Evolutionary conservation across 2,113 vertebrate genomes (phyloP), one percentile per base, ranked within the genome.

Genomic region (Condylura cristata): DNA sequence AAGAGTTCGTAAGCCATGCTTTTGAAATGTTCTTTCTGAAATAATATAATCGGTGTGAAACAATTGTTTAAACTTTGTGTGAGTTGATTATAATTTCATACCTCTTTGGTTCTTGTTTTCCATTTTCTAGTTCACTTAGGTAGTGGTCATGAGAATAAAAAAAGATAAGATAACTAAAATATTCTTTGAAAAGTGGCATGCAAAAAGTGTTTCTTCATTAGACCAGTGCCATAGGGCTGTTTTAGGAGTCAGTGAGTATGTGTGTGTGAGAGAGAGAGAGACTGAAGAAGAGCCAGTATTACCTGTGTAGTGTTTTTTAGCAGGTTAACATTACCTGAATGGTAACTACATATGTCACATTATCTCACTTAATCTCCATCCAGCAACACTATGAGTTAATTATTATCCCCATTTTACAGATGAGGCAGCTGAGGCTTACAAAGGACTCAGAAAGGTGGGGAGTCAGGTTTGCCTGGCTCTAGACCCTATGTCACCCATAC

Each of bases 1-100:
- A 5, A 82, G 39, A 72, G 63, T 75, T 74, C 75, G 30, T 85
- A 58, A 89, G 46, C 18, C 30, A 13, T 79, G 18, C 74, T 26
- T 91, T 93, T 87, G 80, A 78, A 80, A 51, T n/a, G 3, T 41
- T 86, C 30, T 70, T 90, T 89, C 13, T 82, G 37, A 84, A 87
- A 86, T 24, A n/a, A 53, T 76, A 53, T 12, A 72, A 22, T 92
- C 56, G 70, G 11, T 71, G 39, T 75, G 78, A 44, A 84, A 66
- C 2, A 53, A 51, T 53, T 63, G 16, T 70, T 89, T 83, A 63
- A 8, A 51, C 63, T 90, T 96, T 94, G 71, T 71, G 70, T 60
- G 68, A 11, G 66, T 85, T 91, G 34, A 70, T 80, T 60, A 53
- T 63, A 87, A 65, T 61, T 39, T 34, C 78, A 88, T 61, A 20